phyloP scores from a whole-genome alignment of 2,113 vertebrate species.

The Oncorhynchus clarkii region DNA sequence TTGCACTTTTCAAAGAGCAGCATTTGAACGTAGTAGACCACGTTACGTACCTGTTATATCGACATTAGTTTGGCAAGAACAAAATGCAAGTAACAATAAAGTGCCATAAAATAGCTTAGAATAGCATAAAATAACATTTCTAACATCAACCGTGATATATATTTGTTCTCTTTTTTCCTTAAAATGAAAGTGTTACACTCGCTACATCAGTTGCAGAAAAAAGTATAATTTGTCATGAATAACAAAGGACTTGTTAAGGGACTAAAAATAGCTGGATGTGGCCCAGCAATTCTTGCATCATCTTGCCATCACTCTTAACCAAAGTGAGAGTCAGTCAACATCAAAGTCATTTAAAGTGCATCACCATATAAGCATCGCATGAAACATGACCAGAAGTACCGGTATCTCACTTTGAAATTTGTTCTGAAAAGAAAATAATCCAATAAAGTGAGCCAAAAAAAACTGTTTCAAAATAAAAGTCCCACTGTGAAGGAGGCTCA shows the following conservation, averaged over 20 bases:
- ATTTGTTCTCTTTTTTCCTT: too few relatives aligned
- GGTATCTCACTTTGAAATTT: constrained; percentile 13
- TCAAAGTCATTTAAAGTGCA: constrained; percentile 81
- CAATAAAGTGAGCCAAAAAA: background rate
- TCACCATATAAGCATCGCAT: constrained; percentile 70
- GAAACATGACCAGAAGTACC: constrained; percentile 51
- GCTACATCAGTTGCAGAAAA: constrained; percentile 38
- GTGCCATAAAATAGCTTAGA: constrained; percentile 54
- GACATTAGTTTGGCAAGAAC: constrained; percentile 33
- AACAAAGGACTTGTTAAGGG: constrained; percentile 36
- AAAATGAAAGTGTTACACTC: constrained; percentile 25
- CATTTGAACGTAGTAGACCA: constrained; percentile 42
- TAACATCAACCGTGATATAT: constrained; percentile 21
- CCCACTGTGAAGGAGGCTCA: constrained; percentile 73
- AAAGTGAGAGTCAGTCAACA: constrained; percentile 38
- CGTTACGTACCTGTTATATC: constrained; percentile 11
- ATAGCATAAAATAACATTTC: constrained; percentile 5
- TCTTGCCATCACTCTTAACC: constrained; percentile 27
- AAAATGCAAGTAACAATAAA: constrained; percentile 40
- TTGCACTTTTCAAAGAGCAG: constrained; percentile 41
- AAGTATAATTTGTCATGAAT: constrained; percentile 23
- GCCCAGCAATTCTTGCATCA: constrained; percentile 19
- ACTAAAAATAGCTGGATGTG: constrained; percentile 12
- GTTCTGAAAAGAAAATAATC: background rate
- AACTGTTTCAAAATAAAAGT: constrained; percentile 43